These are phyloP conservation scores for Petrocephalus microphthalmus DNA, from an alignment of 2,113 vertebrate genomes.

Conservation along the genomic window DNA sequence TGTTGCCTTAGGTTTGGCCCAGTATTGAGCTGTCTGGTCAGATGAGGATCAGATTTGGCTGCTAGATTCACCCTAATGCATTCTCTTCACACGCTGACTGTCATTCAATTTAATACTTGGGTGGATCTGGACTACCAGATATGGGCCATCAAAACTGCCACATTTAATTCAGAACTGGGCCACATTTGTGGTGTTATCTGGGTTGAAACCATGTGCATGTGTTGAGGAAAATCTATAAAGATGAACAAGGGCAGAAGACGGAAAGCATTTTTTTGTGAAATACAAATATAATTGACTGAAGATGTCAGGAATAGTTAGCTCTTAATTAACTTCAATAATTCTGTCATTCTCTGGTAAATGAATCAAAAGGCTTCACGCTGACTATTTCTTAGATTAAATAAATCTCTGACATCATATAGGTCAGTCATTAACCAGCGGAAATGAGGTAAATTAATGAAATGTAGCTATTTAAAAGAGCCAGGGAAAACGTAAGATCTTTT, in stretches of 20 bases:
- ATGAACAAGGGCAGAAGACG: background rate
- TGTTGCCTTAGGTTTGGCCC: background rate
- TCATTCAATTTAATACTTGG: constrained; percentile 1
- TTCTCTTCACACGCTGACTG: background rate
- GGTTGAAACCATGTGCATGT: background rate
- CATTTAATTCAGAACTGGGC: constrained; percentile 9
- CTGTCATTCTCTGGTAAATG: background rate
- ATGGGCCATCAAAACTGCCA: constrained; percentile 11
- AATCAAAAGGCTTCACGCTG: background rate
- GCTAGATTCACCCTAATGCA: background rate
- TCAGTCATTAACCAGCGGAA: background rate
- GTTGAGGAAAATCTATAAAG: background rate
- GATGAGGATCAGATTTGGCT: background rate
- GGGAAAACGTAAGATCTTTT: background rate
- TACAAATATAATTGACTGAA: background rate
- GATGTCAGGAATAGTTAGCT: background rate
- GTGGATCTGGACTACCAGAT: constrained; percentile 1
- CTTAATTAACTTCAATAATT: background rate
- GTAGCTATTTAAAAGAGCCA: background rate
- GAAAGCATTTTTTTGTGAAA: background rate
- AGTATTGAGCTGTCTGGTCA: background rate
- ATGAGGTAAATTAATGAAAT: background rate
- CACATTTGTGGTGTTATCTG: background rate
- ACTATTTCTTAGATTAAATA: background rate
- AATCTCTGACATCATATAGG: background rate